These are phyloP conservation scores for Callopanchax toddi DNA, from an alignment of 2,113 vertebrate species.

Conservation along the genomic window DNA sequence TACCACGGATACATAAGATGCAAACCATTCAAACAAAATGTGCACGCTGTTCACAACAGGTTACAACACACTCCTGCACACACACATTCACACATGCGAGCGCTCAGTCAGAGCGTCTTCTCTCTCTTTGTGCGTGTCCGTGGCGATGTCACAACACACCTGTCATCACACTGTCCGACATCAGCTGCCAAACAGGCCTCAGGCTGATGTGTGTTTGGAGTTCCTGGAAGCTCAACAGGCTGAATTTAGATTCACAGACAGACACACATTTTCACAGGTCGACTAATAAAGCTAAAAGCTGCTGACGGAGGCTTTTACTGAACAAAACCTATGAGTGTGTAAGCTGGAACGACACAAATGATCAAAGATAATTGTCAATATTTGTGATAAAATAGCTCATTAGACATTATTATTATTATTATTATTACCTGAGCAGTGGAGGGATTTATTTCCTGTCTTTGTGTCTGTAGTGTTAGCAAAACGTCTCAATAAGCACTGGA, in stretches of 20 bases:
- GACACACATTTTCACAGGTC: constrained; percentile 15
- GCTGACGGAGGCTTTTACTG: constrained; percentile 19
- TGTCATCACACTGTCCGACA: constrained; percentile 51
- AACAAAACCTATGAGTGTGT: background rate
- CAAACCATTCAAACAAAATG: background rate
- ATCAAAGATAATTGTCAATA: background rate
- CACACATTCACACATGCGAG: constrained; percentile 38
- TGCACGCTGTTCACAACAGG: background rate
- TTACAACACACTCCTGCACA: background rate
- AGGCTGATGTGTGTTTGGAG: constrained; percentile 46
- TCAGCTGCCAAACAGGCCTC: constrained; percentile 45
- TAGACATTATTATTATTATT: too few relatives aligned
- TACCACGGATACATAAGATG: constrained; percentile 38
- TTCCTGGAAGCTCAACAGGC: constrained; percentile 55
- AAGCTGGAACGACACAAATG: background rate
- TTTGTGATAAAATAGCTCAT: background rate
- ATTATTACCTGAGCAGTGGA: too few relatives aligned
- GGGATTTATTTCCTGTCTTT: too few relatives aligned
- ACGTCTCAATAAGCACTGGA: too few relatives aligned
- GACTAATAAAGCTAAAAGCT: constrained; percentile 16
- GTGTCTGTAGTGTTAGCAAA: too few relatives aligned
- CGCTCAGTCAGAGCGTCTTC: constrained; percentile 47
- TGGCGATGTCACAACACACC: constrained; percentile 63
- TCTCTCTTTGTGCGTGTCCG: constrained; percentile 57
- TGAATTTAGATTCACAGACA: constrained; percentile 41